Conservation (phyloP, 2,888 invertebrate species). For the Acleris literana region DNA sequence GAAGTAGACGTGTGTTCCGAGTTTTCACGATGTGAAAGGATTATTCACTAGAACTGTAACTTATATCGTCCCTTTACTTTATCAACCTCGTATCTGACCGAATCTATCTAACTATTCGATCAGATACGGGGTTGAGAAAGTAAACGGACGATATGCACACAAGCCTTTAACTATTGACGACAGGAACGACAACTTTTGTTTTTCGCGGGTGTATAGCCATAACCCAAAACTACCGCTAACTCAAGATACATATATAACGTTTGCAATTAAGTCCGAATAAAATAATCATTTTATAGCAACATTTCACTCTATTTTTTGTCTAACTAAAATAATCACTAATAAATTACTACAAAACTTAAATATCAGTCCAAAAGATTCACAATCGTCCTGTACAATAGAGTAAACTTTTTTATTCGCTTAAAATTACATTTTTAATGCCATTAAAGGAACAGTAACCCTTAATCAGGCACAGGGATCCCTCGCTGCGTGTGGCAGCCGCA, state of each 20-base stretch:
- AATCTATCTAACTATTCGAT: too few relatives aligned
- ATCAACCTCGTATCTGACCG: too few relatives aligned
- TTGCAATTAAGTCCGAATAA: constrained; percentile 41
- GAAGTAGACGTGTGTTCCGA: too few relatives aligned
- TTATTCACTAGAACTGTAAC: too few relatives aligned
- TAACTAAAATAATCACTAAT: constrained; percentile 51
- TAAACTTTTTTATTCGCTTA: constrained; percentile 67
- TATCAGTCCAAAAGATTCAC: constrained; percentile 49
- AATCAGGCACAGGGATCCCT: neutral
- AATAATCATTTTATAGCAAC: constrained; percentile 43
- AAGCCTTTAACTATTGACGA: too few relatives aligned
- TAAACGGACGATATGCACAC: too few relatives aligned
- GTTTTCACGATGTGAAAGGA: too few relatives aligned
- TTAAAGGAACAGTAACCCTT: constrained; percentile 14
- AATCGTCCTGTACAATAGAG: constrained; percentile 50
- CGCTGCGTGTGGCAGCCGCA: too few relatives aligned
- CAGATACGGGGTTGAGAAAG: too few relatives aligned
- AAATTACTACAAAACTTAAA: constrained; percentile 54
- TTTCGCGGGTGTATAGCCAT: neutral
- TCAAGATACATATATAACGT: neutral
- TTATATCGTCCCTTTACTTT: too few relatives aligned
- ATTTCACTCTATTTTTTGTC: constrained; percentile 65
- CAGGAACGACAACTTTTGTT: too few relatives aligned
- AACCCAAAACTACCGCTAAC: neutral
- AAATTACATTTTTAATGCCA: constrained; percentile 51